Evolutionary conservation across 2,888 invertebrate species (phyloP).

Genomic region (Bugulina stolonifera): DNA sequence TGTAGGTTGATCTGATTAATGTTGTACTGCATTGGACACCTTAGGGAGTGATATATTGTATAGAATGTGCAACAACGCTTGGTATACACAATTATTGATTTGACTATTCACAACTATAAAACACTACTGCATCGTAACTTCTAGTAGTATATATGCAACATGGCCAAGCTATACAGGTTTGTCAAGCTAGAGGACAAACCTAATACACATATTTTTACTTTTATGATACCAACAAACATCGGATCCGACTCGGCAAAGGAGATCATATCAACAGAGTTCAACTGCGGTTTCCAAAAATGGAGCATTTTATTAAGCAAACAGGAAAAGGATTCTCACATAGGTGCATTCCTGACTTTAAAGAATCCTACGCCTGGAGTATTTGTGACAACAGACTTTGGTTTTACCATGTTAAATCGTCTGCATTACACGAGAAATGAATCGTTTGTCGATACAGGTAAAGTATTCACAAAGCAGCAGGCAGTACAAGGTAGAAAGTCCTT

Average conservation of each 20-base stretch:
- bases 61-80: constrained; percentile 9
- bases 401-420: constrained; percentile 72
- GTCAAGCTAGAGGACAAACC: constrained; percentile 74
- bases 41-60: constrained; percentile 25
- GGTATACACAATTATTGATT: constrained; percentile 24
- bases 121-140: not conserved
- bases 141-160: constrained; percentile 29
- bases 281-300: constrained; percentile 76
- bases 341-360: constrained; percentile 72
- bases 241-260: constrained; percentile 72
- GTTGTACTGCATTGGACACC: constrained; percentile 11
- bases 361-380: constrained; percentile 70
- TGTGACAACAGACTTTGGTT: constrained; percentile 73
- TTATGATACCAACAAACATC: constrained; percentile 72
- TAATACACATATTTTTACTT: constrained; percentile 77
- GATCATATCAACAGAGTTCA: constrained; percentile 74
- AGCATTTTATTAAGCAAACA: constrained; percentile 71
- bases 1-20: constrained; percentile 1
- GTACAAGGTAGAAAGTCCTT: constrained; percentile 47
- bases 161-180: constrained; percentile 61
- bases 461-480: constrained; percentile 49
- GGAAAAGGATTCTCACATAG: constrained; percentile 63
- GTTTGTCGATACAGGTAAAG: constrained; percentile 70
- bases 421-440: constrained; percentile 77
- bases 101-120: constrained; percentile 20